Conservation (phyloP, 1,140 invertebrate genomes). For the Calosoma granatense region DNA sequence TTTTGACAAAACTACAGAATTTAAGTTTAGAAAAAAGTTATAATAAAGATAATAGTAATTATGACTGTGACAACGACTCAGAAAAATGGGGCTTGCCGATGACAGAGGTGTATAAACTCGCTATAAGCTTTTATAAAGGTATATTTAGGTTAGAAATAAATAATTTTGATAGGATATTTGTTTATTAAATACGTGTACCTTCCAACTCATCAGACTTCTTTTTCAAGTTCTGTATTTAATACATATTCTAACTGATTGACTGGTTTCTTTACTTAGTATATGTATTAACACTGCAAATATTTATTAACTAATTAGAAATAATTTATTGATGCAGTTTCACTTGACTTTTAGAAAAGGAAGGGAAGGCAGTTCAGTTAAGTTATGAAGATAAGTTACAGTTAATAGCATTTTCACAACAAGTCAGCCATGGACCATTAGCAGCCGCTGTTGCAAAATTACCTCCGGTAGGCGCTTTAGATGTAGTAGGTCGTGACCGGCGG, state of each 20-base stretch:
- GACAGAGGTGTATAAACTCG: constrained; percentile 73
- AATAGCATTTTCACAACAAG: constrained; percentile 87
- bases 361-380: constrained; percentile 86
- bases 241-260: too few relatives aligned
- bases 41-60: constrained; percentile 1
- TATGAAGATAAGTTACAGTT: constrained; percentile 89
- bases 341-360: constrained; percentile 78
- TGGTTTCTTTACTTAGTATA: too few relatives aligned
- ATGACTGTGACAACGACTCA: background rate
- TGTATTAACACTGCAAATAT: too few relatives aligned
- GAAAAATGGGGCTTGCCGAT: constrained; percentile 10
- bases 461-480: constrained; percentile 85
- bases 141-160: constrained; percentile 21
- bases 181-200: constrained; percentile 14
- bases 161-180: background rate
- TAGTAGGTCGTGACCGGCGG: constrained; percentile 86
- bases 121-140: constrained; percentile 85
- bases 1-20: constrained; percentile 22
- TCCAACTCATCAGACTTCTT: constrained; percentile 3
- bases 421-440: constrained; percentile 73
- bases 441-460: constrained; percentile 56
- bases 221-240: too few relatives aligned
- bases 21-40: constrained; percentile 15
- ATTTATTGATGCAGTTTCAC: background rate
- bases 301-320: too few relatives aligned